Evolutionary conservation across 2,888 invertebrate genomes (phyloP).

Genomic region (Phymatocera aterrima): DNA sequence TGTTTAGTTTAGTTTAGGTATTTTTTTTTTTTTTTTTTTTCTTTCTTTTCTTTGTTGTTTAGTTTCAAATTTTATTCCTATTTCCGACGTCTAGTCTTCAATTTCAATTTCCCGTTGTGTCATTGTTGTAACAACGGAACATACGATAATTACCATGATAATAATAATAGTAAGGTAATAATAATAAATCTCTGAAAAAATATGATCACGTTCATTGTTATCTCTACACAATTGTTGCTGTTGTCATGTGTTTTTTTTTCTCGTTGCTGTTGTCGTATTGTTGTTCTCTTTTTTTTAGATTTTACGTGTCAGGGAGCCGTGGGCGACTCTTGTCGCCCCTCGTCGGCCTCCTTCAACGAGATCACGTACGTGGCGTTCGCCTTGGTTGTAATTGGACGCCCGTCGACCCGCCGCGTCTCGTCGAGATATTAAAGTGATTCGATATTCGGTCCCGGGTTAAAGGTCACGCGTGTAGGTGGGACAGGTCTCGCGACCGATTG

Average conservation of each 20-base stretch:
- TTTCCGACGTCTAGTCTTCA: slow-evolving; percentile 25
- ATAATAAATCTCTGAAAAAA: slow-evolving; percentile 27
- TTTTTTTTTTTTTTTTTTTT: not conserved
- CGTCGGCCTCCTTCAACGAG: slow-evolving; percentile 30
- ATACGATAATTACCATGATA: not conserved
- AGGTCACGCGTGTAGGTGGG: slow-evolving; percentile 64
- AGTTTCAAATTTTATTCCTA: not conserved
- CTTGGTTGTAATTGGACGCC: slow-evolving; percentile 40
- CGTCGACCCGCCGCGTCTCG: slow-evolving; percentile 55
- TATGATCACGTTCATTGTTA: not conserved
- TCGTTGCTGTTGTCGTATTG: not conserved
- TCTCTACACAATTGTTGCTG: not conserved
- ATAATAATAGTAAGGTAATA: slow-evolving; percentile 17
- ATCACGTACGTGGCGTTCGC: slow-evolving; percentile 38
- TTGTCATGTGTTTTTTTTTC: not conserved
- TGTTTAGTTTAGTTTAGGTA: not conserved
- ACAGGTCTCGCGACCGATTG: slow-evolving; percentile 58
- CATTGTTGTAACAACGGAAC: slow-evolving; percentile 5
- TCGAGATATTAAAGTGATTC: slow-evolving; percentile 63
- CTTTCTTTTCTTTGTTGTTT: not conserved
- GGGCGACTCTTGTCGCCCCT: slow-evolving; percentile 31
- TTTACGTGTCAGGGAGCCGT: slow-evolving; percentile 25
- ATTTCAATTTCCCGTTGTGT: slow-evolving; percentile 15
- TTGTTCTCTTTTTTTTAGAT: not conserved
- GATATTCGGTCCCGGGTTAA: slow-evolving; percentile 63